phyloP scores from a whole-genome alignment of 2,113 vertebrate genomes.

The Hemiprocne comata region DNA sequence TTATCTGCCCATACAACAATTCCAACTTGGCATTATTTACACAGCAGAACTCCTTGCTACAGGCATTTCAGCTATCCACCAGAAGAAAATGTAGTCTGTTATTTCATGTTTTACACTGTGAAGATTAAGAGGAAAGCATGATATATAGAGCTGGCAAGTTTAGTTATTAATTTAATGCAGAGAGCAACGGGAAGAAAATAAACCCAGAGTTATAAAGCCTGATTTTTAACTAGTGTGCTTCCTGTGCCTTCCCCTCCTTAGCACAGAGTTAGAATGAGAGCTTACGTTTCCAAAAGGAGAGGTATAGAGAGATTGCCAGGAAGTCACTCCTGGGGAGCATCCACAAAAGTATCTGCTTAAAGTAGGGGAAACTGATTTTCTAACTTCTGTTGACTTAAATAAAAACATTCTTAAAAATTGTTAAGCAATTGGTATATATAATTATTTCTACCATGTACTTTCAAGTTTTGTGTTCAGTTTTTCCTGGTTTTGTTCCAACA shows the following conservation, averaged over 20 bases:
- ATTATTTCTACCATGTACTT: not conserved
- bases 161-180: not conserved
- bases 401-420: not conserved
- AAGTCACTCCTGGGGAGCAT: not conserved
- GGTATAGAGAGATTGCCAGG: not conserved
- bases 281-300: not conserved
- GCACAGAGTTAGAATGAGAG: not conserved
- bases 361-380: not conserved
- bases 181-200: not conserved
- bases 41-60: not conserved
- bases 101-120: not conserved
- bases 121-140: conserved; percentile 16
- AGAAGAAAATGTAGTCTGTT: not conserved
- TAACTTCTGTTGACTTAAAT: not conserved
- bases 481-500: not conserved
- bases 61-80: not conserved
- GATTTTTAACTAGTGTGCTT: not conserved
- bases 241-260: not conserved
- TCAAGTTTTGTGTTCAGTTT: not conserved
- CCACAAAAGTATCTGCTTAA: not conserved
- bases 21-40: not conserved
- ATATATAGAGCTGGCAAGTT: not conserved
- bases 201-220: conserved; percentile 13
- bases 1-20: not conserved
- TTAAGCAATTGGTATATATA: not conserved